These are phyloP conservation scores for Drosophila guanche DNA, from an alignment of 1,140 invertebrate genomes.

Conservation along the genomic window DNA sequence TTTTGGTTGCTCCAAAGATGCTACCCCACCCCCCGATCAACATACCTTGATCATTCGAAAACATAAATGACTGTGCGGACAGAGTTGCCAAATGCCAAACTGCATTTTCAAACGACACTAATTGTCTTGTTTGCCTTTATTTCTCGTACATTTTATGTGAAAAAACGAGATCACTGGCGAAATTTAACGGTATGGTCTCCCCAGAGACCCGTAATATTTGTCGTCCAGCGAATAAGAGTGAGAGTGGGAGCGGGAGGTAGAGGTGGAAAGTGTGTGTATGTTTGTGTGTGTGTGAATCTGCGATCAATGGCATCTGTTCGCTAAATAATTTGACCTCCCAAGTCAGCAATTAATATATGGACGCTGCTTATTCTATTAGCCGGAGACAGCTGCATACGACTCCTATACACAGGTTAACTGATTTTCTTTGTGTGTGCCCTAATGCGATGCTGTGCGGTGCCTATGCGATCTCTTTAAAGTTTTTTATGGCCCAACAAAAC, in stretches of 20 bases:
- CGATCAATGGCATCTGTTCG: slow-evolving; percentile 72
- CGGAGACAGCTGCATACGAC: slow-evolving; percentile 25
- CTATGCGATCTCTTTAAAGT: slow-evolving; percentile 3
- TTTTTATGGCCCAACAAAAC: slow-evolving; percentile 47
- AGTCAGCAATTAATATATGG: slow-evolving; percentile 69
- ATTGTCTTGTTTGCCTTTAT: slow-evolving; percentile 80
- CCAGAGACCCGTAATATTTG: neutral
- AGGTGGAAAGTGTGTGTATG: slow-evolving; percentile 31
- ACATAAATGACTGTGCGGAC: slow-evolving; percentile 10
- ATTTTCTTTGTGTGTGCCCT: slow-evolving; percentile 18
- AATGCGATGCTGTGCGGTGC: too few relatives aligned
- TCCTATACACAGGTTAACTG: slow-evolving; percentile 34
- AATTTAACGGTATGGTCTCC: slow-evolving; percentile 66
- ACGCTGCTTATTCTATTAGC: slow-evolving; percentile 72
- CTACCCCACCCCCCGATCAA: neutral
- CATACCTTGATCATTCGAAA: too few relatives aligned
- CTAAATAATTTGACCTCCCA: slow-evolving; percentile 80
- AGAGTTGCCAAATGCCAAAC: slow-evolving; percentile 36
- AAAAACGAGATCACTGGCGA: slow-evolving; percentile 61
- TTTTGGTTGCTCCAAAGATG: too few relatives aligned
- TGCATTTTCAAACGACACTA: slow-evolving; percentile 62
- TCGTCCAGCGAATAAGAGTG: neutral
- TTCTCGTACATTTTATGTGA: slow-evolving; percentile 46
- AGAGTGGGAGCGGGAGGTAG: too few relatives aligned
- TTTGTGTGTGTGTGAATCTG: slow-evolving; percentile 59